Conservation (phyloP, 2,797 vertebrate species). For the Botia kubotai region DNA sequence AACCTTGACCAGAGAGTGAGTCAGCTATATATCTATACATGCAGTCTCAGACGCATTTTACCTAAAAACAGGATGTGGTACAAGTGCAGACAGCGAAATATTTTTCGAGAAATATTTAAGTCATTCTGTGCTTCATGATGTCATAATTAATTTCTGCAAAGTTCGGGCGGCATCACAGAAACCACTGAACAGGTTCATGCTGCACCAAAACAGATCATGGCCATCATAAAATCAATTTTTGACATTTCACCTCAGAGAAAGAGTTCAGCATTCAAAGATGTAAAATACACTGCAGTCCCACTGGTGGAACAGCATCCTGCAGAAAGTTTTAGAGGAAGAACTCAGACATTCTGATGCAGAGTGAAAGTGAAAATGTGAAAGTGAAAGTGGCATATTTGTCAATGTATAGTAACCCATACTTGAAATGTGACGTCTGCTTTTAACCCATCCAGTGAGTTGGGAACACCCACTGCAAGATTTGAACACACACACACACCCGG, state of each 20-base stretch:
- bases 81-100: conserved; percentile 2
- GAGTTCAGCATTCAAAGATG: conserved; percentile 73
- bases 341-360: neutral
- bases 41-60: conserved; percentile 46
- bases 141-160: conserved; percentile 57
- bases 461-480: too few relatives aligned
- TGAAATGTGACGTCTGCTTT: too few relatives aligned
- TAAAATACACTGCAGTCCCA: conserved; percentile 72
- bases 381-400: too few relatives aligned
- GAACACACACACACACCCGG: too few relatives aligned
- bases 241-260: conserved; percentile 77
- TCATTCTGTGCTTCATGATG: conserved; percentile 63
- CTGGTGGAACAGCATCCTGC: conserved; percentile 70
- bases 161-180: conserved; percentile 46
- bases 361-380: conserved; percentile 27
- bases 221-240: conserved; percentile 77
- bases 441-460: too few relatives aligned
- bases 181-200: conserved; percentile 55
- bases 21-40: conserved; percentile 58
- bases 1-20: conserved; percentile 61
- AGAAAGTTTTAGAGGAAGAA: conserved; percentile 75
- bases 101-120: conserved; percentile 35
- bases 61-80: conserved; percentile 49
- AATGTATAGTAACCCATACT: too few relatives aligned
- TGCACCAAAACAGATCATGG: conserved; percentile 73